Evolutionary conservation across 2,888 invertebrate species (phyloP), one percentile per base, ranked within the genome.

Genomic region (Meganola albula): DNA sequence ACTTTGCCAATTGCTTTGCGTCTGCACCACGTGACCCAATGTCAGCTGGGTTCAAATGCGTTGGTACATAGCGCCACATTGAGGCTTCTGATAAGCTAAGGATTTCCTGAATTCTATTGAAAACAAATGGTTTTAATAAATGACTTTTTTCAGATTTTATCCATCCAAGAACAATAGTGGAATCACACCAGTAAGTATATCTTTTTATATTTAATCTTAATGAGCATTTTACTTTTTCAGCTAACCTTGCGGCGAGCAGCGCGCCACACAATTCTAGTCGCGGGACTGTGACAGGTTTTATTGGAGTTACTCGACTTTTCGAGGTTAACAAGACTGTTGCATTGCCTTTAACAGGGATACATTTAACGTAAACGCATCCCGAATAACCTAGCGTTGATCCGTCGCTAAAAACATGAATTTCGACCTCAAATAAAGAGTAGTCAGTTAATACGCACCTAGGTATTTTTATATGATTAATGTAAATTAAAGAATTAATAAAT

Each of bases 401-500:
- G 11, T 54, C 58, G 11, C 39, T 23, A 31, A 56, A 58, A 0
- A 36, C 14, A 34, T 58, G 56, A 1, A 58, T 3, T 28, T 56
- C 44, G 3, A 34, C 3, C n/a, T 2, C 6, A n/a, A n/a, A n/a
- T 1, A 8, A 4, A 7, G 32, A 11, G 1, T 31, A 6, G 12
- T 40, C 9, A 24, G 24, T 8, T 1, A 42, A 13, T 1, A 44
- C 37, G 30, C 31, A 37, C 2, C 54, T 39, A 7, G 55, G 47
- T 14, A 54, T 39, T 7, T 30, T 21, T 10, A 50, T 4, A 0
- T 28, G 10, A 18, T 49, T 53, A 8, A 48, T 11, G 27, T 2
- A 4, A 43, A 18, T 2, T 31, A 22, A 18, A 12, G 13, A 23
- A 26, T 33, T 9, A 3, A n/a, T 10, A 23, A 23, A 23, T 10